Conservation (phyloP, 1,140 invertebrate genomes). For the Dysdera silvatica region DNA sequence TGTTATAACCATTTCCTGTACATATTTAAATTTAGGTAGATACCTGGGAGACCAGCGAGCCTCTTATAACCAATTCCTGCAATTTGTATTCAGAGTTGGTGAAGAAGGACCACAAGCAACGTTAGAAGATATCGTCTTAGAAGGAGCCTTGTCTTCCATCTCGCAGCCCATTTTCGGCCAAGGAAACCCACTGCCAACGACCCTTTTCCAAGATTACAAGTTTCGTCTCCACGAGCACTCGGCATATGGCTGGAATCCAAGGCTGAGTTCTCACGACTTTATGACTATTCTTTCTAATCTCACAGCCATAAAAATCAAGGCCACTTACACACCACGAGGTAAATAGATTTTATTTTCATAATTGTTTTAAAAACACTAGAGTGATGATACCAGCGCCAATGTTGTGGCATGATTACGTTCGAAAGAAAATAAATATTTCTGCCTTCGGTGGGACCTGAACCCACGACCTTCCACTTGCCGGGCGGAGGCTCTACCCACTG, state of each 20-base stretch:
- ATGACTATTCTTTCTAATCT: slow-evolving; percentile 86
- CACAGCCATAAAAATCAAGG: slow-evolving; percentile 87
- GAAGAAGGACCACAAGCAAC: slow-evolving; percentile 62
- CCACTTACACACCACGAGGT: slow-evolving; percentile 72
- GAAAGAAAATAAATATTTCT: too few species aligned
- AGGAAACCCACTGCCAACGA: slow-evolving; percentile 68
- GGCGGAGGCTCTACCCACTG: too few species aligned
- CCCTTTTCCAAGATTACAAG: slow-evolving; percentile 60
- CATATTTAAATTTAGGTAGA: slow-evolving; percentile 51
- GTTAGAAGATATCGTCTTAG: slow-evolving; percentile 76
- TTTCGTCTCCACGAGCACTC: slow-evolving; percentile 85
- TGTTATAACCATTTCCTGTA: neutral
- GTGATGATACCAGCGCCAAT: too few species aligned
- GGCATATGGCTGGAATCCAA: slow-evolving; percentile 84
- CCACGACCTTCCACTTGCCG: too few species aligned
- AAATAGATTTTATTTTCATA: too few species aligned
- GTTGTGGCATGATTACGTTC: too few species aligned
- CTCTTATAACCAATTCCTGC: slow-evolving; percentile 89
- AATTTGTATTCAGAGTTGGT: slow-evolving; percentile 77
- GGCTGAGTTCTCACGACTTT: slow-evolving; percentile 72
- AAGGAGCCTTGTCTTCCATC: slow-evolving; percentile 68
- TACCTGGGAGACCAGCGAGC: slow-evolving; percentile 87
- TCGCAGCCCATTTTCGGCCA: slow-evolving; percentile 86
- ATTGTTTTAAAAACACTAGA: too few species aligned
- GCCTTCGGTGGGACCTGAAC: too few species aligned